phyloP scores from a whole-genome alignment of 2,797 vertebrate genomes.

The Pseudotriccus pelzelni region DNA sequence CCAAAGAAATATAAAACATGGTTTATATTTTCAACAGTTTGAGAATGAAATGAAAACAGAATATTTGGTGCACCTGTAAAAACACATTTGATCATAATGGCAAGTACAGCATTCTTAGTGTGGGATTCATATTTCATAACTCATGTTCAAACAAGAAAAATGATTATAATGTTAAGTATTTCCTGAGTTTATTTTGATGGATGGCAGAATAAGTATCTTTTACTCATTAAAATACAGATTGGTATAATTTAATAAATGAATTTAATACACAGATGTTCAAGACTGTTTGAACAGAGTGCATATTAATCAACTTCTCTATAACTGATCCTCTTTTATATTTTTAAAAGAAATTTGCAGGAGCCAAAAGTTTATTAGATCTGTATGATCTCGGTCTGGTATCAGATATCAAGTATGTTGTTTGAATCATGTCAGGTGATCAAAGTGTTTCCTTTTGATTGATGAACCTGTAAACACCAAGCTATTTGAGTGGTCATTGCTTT shows the following conservation, averaged over 20 bases:
- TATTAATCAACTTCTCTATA: slow-evolving; percentile 86
- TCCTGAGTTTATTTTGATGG: slow-evolving; percentile 89
- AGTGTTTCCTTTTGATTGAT: slow-evolving; percentile 75
- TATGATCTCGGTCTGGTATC: slow-evolving; percentile 76
- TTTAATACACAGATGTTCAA: slow-evolving; percentile 86
- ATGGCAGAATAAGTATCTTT: slow-evolving; percentile 87
- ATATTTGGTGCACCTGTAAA: slow-evolving; percentile 89
- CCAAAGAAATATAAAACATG: slow-evolving; percentile 77
- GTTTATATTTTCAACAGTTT: slow-evolving; percentile 84
- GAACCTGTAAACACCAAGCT: slow-evolving; percentile 73
- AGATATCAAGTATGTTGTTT: slow-evolving; percentile 73
- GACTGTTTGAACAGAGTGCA: slow-evolving; percentile 79
- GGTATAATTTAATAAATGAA: slow-evolving; percentile 89
- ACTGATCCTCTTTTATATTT: slow-evolving; percentile 81
- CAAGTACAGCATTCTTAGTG: slow-evolving; percentile 81
- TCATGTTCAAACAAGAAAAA: slow-evolving; percentile 84
- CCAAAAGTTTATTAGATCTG: slow-evolving; percentile 86
- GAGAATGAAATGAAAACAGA: slow-evolving; percentile 81
- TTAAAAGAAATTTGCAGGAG: slow-evolving; percentile 78
- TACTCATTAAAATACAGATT: slow-evolving; percentile 88
- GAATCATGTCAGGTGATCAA: slow-evolving; percentile 74
- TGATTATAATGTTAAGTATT: slow-evolving; percentile 89
- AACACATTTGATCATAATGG: slow-evolving; percentile 90
- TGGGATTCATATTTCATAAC: slow-evolving; percentile 84
- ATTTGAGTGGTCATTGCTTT: slow-evolving; percentile 57